Evolutionary conservation across 2,797 vertebrate genomes (phyloP).

Genomic region (Sebastes itinus): DNA sequence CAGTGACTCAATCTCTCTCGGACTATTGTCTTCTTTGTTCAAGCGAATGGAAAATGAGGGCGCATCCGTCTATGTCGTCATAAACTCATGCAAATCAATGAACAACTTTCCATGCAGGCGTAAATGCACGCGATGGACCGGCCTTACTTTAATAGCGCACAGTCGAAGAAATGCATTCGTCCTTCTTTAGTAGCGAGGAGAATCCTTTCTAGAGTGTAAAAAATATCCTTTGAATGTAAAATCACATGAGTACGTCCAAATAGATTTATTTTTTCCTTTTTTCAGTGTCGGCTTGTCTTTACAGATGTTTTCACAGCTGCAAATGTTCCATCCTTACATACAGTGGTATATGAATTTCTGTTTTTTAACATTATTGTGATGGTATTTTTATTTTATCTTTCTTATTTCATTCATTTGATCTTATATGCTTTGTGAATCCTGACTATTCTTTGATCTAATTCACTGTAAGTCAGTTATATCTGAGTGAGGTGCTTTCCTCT

Average conservation of each 20-base stretch:
- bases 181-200: not conserved
- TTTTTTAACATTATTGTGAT: not conserved
- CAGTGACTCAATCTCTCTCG: not conserved
- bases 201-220: not conserved
- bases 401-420: not conserved
- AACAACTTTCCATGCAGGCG: not conserved
- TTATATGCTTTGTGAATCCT: not conserved
- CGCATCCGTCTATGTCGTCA: not conserved
- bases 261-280: not conserved
- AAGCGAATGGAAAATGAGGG: not conserved
- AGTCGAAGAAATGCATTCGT: not conserved
- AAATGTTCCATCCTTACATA: not conserved
- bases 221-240: not conserved
- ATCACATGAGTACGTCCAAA: slow-evolving; percentile 3
- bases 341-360: not conserved
- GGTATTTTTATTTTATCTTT: not conserved
- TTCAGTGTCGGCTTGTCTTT: not conserved
- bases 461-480: not conserved
- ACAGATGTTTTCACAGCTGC: not conserved
- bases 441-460: not conserved
- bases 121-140: not conserved
- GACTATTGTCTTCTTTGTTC: not conserved
- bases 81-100: not conserved
- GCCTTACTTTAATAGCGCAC: not conserved
- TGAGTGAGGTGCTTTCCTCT: not conserved